These are phyloP conservation scores for Blennius ocellaris DNA, from an alignment of 2,113 vertebrate species.

Conservation along the genomic window DNA sequence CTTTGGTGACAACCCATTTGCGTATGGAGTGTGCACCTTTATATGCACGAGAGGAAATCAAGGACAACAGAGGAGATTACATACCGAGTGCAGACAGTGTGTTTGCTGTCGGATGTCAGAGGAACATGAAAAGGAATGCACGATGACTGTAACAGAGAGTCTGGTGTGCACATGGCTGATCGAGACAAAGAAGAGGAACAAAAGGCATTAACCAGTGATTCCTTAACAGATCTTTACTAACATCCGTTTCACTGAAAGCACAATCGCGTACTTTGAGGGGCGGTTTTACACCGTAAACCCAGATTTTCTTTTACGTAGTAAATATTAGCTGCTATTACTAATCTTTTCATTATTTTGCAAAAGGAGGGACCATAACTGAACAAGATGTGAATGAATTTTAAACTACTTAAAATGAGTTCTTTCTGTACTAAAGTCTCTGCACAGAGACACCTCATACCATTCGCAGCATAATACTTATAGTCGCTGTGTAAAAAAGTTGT, in stretches of 20 bases:
- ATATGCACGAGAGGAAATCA: slow-evolving; percentile 47
- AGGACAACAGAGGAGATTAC: slow-evolving; percentile 39
- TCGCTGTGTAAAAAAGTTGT: too few relatives aligned
- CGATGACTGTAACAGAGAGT: slow-evolving; percentile 22
- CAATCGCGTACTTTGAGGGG: background rate
- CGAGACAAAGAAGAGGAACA: too few relatives aligned
- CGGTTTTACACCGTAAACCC: too few relatives aligned
- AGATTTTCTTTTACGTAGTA: too few relatives aligned
- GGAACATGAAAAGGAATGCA: slow-evolving; percentile 32
- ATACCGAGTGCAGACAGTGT: slow-evolving; percentile 26
- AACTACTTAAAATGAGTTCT: too few relatives aligned
- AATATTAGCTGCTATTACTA: too few relatives aligned
- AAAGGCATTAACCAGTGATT: background rate
- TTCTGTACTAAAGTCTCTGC: too few relatives aligned
- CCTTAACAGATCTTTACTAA: background rate
- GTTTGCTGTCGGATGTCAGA: slow-evolving; percentile 6
- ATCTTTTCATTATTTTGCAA: too few relatives aligned
- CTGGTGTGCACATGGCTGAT: background rate
- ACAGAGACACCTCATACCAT: too few relatives aligned
- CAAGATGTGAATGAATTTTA: too few relatives aligned
- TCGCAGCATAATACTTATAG: too few relatives aligned
- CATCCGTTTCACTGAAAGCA: background rate
- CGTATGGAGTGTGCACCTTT: slow-evolving; percentile 18
- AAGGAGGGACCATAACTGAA: too few relatives aligned
- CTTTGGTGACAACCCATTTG: slow-evolving; percentile 29